phyloP scores from a whole-genome alignment of 2,888 invertebrate genomes.

The Candidula unifasciata region DNA sequence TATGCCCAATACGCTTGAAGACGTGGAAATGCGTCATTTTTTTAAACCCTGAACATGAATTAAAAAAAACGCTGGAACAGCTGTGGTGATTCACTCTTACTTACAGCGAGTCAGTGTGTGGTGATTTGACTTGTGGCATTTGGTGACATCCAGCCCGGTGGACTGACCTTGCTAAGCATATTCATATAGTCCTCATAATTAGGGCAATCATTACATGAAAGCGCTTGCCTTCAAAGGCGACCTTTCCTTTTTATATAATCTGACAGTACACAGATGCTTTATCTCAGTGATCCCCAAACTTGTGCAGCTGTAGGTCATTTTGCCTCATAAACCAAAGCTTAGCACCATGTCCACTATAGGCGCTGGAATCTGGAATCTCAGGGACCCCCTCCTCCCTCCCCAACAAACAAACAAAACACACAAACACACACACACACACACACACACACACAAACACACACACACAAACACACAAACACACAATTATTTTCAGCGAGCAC shows the following conservation, averaged over 20 bases:
- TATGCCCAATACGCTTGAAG: no score
- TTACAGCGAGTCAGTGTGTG: not conserved
- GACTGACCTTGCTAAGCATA: not conserved
- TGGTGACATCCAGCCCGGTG: conserved; percentile 11
- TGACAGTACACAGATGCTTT: not conserved
- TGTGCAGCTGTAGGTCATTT: not conserved
- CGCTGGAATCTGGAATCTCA: no score
- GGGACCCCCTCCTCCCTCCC: no score
- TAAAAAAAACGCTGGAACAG: not conserved
- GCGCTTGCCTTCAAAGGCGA: not conserved
- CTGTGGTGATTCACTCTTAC: not conserved
- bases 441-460: no score
- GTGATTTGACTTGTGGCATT: not conserved
- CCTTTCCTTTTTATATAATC: not conserved
- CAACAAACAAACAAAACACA: no score
- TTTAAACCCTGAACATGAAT: no score
- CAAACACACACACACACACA: no score
- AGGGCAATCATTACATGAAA: conserved; percentile 7
- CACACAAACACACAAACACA: no score
- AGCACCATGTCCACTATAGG: no score
- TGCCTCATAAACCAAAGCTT: no score
- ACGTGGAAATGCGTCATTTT: no score
- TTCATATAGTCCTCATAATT: conserved; percentile 1
- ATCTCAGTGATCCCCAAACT: not conserved
- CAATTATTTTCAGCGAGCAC: no score